These are phyloP conservation scores for Pocillopora damicornis DNA, from an alignment of 64 coral and sea anemone genomes.

Conservation along the genomic window DNA sequence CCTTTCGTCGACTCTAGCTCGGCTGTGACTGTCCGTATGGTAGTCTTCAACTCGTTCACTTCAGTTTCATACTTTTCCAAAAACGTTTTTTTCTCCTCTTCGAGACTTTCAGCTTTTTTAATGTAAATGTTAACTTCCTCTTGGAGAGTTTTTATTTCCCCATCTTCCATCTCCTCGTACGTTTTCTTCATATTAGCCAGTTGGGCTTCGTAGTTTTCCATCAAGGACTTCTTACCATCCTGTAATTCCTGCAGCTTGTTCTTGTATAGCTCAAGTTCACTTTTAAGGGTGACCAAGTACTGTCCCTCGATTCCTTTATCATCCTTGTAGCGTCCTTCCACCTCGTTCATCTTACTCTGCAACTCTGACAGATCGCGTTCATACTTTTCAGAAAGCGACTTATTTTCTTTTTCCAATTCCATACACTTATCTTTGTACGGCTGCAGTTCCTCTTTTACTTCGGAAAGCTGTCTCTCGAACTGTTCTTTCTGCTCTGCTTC, in stretches of 20 bases:
- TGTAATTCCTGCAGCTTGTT: constrained; percentile 80
- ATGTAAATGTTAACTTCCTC: constrained; percentile 89
- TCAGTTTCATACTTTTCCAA: constrained; percentile 51
- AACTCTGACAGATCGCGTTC: constrained; percentile 73
- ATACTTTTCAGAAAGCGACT: constrained; percentile 72
- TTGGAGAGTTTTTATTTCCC: constrained; percentile 80
- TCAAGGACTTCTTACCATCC: constrained; percentile 70
- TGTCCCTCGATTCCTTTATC: constrained; percentile 73
- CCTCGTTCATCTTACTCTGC: constrained; percentile 78
- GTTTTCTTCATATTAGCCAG: constrained; percentile 72
- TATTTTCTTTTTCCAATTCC: constrained; percentile 86
- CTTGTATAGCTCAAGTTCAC: constrained; percentile 81
- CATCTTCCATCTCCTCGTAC: constrained; percentile 77
- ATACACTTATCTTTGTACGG: constrained; percentile 80
- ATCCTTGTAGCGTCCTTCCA: constrained; percentile 70
- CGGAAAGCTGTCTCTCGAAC: constrained; percentile 83
- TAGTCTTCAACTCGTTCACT: constrained; percentile 29
- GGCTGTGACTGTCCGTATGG: constrained; percentile 35
- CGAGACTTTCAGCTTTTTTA: constrained; percentile 68
- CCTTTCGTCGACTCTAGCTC: constrained; percentile 23
- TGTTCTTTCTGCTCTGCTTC: constrained; percentile 87
- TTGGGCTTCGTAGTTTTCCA: constrained; percentile 87
- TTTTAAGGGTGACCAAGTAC: constrained; percentile 55
- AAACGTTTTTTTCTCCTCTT: constrained; percentile 68
- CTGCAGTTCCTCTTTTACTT: constrained; percentile 82